These are phyloP conservation scores for Calephelis perditalis DNA, from an alignment of 2,888 invertebrate species.

Conservation along the genomic window DNA sequence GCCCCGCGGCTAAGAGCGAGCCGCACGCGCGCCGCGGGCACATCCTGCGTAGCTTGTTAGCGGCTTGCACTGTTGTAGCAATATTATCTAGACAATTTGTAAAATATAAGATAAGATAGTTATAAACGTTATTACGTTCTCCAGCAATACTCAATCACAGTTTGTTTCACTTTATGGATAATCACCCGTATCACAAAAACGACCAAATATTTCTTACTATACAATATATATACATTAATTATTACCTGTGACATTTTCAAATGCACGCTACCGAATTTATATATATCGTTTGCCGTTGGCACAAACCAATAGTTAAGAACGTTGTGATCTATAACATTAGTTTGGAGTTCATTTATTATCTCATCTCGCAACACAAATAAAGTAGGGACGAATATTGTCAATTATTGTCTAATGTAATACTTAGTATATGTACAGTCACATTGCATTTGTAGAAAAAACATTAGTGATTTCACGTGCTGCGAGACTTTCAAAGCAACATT, in stretches of 20 bases:
- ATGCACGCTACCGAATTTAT: slow-evolving; percentile 5
- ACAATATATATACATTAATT: slow-evolving; percentile 21
- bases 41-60: slow-evolving; percentile 14
- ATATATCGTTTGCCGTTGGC: not conserved
- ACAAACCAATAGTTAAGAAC: slow-evolving; percentile 5
- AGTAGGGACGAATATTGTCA: too few species aligned
- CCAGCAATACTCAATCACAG: slow-evolving; percentile 38
- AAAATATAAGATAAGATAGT: slow-evolving; percentile 33
- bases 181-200: slow-evolving; percentile 33
- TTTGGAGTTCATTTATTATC: too few species aligned
- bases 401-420: too few species aligned
- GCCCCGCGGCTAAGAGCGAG: slow-evolving; percentile 7
- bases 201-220: slow-evolving; percentile 47
- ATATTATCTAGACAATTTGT: slow-evolving; percentile 32
- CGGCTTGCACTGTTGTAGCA: slow-evolving; percentile 27
- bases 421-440: too few species aligned
- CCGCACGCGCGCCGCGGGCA: slow-evolving; percentile 11
- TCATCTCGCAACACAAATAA: too few species aligned
- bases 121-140: slow-evolving; percentile 33
- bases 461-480: too few species aligned
- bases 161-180: slow-evolving; percentile 27
- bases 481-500: too few species aligned
- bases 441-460: too few species aligned
- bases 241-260: slow-evolving; percentile 25
- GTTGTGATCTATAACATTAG: not conserved